phyloP scores from a whole-genome alignment of 2,888 invertebrate genomes.

The Parnassius orleans region DNA sequence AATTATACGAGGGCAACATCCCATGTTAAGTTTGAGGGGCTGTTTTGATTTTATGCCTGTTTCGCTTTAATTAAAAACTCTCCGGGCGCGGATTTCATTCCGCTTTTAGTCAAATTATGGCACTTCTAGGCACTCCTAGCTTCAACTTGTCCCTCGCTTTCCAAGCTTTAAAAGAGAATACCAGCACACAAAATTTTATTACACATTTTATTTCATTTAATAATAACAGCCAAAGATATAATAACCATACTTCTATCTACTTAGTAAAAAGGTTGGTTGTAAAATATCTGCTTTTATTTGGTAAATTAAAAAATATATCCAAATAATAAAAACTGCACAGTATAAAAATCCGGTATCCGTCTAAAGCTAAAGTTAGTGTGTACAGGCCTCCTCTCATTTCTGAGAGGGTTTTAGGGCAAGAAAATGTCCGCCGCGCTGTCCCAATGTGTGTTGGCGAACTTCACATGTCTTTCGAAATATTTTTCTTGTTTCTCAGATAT shows the following conservation, averaged over 20 bases:
- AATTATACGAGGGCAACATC: conserved; percentile 32
- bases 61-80: conserved; percentile 55
- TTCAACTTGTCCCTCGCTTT: conserved; percentile 9
- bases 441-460: too few species aligned
- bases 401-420: too few species aligned
- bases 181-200: conserved; percentile 1
- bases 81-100: conserved; percentile 34
- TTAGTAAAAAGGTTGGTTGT: too few species aligned
- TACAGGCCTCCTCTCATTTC: too few species aligned
- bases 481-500: too few species aligned
- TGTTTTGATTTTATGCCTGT: conserved; percentile 52
- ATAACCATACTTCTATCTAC: neutral
- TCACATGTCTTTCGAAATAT: too few species aligned
- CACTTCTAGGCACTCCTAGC: conserved; percentile 21
- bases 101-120: conserved; percentile 40
- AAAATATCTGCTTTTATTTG: too few species aligned
- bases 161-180: conserved; percentile 8
- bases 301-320: too few species aligned
- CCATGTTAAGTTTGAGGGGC: conserved; percentile 40
- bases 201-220: neutral
- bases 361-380: too few species aligned
- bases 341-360: too few species aligned
- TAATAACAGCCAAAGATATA: neutral
- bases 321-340: too few species aligned
- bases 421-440: too few species aligned